phyloP scores from a whole-genome alignment of 30 jellyfish, hydroid and myxozoan genomes.

The Turritopsis dohrnii region DNA sequence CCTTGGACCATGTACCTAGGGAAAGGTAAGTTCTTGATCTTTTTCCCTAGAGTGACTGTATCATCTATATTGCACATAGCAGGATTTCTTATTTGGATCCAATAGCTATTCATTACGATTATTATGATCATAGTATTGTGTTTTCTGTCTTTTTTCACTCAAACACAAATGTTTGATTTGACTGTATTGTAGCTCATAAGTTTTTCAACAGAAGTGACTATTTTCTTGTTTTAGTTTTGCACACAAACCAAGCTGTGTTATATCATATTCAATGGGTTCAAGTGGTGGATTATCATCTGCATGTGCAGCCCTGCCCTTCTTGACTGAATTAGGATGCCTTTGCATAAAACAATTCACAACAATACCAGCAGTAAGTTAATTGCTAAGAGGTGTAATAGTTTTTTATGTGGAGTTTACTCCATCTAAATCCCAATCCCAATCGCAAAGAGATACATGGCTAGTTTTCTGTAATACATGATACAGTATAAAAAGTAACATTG shows the following conservation, averaged over 20 bases:
- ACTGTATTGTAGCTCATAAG: too few species aligned
- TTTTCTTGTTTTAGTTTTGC: slow-evolving; percentile 34
- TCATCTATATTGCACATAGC: too few species aligned
- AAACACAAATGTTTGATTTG: too few species aligned
- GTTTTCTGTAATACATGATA: too few species aligned
- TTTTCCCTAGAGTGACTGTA: not conserved
- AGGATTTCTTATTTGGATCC: too few species aligned
- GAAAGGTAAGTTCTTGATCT: slow-evolving; percentile 40
- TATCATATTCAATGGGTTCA: slow-evolving; percentile 55
- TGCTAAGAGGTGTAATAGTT: not conserved
- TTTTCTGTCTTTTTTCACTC: too few species aligned
- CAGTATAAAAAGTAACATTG: too few species aligned
- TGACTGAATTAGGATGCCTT: slow-evolving; percentile 63
- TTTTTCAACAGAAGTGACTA: not conserved
- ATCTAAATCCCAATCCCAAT: too few species aligned
- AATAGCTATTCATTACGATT: too few species aligned
- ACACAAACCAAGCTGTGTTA: slow-evolving; percentile 59
- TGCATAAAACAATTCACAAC: slow-evolving; percentile 57
- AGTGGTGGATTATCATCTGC: slow-evolving; percentile 38
- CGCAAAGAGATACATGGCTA: too few species aligned
- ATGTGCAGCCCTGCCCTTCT: slow-evolving; percentile 44
- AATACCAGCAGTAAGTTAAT: slow-evolving; percentile 43
- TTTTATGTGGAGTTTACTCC: too few species aligned
- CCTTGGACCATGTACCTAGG: slow-evolving; percentile 74
- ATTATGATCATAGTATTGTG: too few species aligned